phyloP scores from a whole-genome alignment of 2,113 vertebrate genomes.

The Agapornis roseicollis region DNA sequence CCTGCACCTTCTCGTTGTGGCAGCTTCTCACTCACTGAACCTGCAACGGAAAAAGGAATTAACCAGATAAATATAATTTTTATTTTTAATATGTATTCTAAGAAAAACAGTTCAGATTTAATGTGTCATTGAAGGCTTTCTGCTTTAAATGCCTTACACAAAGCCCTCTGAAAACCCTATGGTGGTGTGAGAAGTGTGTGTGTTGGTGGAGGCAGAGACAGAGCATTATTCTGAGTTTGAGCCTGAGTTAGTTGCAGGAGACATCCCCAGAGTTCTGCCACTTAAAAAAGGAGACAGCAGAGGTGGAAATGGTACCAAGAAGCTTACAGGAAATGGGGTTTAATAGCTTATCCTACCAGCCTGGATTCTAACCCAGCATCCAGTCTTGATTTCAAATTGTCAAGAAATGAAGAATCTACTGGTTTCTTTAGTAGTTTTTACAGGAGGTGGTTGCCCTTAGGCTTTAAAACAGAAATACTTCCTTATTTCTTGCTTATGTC shows the following conservation, averaged over 20 bases:
- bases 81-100: neutral
- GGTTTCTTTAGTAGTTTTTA: neutral
- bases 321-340: neutral
- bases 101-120: neutral
- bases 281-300: neutral
- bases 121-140: neutral
- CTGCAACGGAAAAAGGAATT: conserved; percentile 63
- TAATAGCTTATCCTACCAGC: neutral
- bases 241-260: neutral
- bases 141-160: neutral
- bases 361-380: neutral
- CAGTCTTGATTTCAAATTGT: neutral
- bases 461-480: neutral
- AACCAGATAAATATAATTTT: neutral
- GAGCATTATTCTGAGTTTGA: neutral
- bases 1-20: conserved; percentile 86
- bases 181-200: neutral
- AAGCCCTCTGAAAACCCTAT: neutral
- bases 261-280: neutral
- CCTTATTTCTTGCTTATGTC: neutral
- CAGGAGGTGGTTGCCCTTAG: neutral
- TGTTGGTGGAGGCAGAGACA: neutral
- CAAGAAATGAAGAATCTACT: neutral
- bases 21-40: conserved; percentile 83
- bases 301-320: neutral